Base-by-base conservation (phyloP, 2,113 vertebrate species). In the Macquaria ambigua region DNA sequence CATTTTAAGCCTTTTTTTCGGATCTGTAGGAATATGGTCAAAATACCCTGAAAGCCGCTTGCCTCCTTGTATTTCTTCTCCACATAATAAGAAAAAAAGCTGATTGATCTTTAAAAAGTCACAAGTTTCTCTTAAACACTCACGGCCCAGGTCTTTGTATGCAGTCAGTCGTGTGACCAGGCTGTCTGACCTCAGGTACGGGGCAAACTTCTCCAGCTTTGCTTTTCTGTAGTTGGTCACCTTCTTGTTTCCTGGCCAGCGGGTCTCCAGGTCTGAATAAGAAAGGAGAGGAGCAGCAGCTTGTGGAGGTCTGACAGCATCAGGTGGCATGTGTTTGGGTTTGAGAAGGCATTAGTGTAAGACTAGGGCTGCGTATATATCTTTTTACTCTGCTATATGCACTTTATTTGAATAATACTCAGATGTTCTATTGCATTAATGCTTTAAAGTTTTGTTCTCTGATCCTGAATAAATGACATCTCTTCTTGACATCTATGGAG, bases 121-220 rank as follows among this genome's bases (percentile, higher is more conserved):
- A 16, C 7, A 18, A 3, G 14, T 53, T 4, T 73, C 12, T 76
- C 1, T 53, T 5, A 3, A 16, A 12, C 16, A 62, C 98, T 97
- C 93, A 99, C 98, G 90, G n/a, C 89, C 89, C 0, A 74, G 34
- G 93, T 98, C 97, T 59, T 90, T 53, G 0, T 96, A 99, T 55
- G 86, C 14, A 0, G 95, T 97, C 59, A 98, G 94, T 1, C 96
- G 94, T 31, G 93, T 90, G 83, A 97, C 85, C 9, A 98, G 92
- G 18, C 98, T 97, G 0, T 97, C 92, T 3, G 1, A 16, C 14
- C 95, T 95, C 72, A 97, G 88, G 55, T 96, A 95, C 0, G 94
- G 94, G 0, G 96, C 90, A 91, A 97, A 99, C 53, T 91, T 96
- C 90, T 99, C 97, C 92, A 97, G 85, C 84, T 94, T 96, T 0